Percentiles rank a stretch among this genome's conserved stretches.
phyloP scores from a whole-genome alignment of 2,888 invertebrate species.

The Athalia rosae region DNA sequence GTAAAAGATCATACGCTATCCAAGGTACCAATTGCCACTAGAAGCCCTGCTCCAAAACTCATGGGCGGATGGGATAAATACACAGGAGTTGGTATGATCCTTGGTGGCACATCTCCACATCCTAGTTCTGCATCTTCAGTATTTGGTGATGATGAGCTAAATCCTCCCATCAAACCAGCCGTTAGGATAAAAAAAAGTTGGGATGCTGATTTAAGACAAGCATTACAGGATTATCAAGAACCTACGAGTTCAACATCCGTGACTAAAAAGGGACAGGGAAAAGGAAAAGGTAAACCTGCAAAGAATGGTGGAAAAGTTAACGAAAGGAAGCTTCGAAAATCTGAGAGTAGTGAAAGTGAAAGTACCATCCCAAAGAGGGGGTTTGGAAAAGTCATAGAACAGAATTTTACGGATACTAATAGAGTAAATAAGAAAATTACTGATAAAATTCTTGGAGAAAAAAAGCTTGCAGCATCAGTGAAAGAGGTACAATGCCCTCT shows the following conservation, averaged over 20 bases:
- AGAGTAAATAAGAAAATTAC: background rate
- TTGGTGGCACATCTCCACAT: slow-evolving; percentile 59
- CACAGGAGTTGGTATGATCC: slow-evolving; percentile 66
- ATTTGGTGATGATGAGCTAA: slow-evolving; percentile 18
- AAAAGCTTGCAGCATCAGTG: background rate
- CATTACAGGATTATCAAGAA: slow-evolving; percentile 48
- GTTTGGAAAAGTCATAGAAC: background rate
- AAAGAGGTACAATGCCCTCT: background rate
- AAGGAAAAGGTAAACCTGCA: slow-evolving; percentile 10
- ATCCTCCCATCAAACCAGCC: background rate
- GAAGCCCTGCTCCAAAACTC: slow-evolving; percentile 66
- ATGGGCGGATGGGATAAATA: slow-evolving; percentile 68
- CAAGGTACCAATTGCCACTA: slow-evolving; percentile 62
- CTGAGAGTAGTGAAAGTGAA: background rate
- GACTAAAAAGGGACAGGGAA: background rate
- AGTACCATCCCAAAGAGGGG: background rate
- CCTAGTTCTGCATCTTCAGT: slow-evolving; percentile 49
- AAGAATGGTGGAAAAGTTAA: background rate
- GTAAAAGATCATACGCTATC: slow-evolving; percentile 46
- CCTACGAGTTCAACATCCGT: slow-evolving; percentile 44
- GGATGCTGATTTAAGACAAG: slow-evolving; percentile 68
- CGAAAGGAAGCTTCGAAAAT: background rate
- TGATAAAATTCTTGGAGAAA: background rate
- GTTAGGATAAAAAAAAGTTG: slow-evolving; percentile 57
- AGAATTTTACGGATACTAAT: background rate